Percentiles rank a stretch among this genome's conserved stretches.
These are phyloP conservation scores for Hestina assimilis DNA, from an alignment of 1,140 invertebrate genomes.

Conservation along the genomic window DNA sequence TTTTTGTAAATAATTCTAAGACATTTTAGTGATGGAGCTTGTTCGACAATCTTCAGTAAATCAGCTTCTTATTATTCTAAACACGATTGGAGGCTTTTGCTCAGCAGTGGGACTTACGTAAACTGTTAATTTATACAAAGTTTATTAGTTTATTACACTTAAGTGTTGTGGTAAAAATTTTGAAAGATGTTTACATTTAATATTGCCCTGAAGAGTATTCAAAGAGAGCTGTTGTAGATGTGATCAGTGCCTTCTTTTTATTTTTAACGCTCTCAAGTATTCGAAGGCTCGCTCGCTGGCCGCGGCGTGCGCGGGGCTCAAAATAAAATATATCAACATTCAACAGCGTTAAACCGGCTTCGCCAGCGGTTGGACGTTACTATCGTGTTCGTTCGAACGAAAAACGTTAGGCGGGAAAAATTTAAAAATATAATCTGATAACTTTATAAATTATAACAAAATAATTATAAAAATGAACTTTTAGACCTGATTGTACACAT, in stretches of 20 bases:
- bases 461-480: neutral
- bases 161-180: neutral
- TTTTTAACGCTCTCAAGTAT: constrained; percentile 37
- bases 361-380: constrained; percentile 55
- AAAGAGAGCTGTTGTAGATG: neutral
- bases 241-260: constrained; percentile 33
- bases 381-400: constrained; percentile 13
- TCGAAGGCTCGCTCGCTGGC: constrained; percentile 29
- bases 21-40: no score
- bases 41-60: no score
- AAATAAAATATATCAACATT: constrained; percentile 64
- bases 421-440: constrained; percentile 9
- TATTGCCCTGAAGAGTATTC: neutral
- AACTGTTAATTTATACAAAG: no score
- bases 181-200: neutral
- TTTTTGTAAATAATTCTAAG: no score
- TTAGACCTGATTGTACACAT: neutral
- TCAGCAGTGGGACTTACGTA: no score
- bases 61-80: no score
- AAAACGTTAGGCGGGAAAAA: constrained; percentile 31
- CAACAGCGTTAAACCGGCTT: constrained; percentile 67
- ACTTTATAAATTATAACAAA: neutral
- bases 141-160: no score
- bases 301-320: constrained; percentile 39
- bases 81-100: no score